phyloP scores from a whole-genome alignment of 2,797 vertebrate species.

The Atherinosoma microstoma region DNA sequence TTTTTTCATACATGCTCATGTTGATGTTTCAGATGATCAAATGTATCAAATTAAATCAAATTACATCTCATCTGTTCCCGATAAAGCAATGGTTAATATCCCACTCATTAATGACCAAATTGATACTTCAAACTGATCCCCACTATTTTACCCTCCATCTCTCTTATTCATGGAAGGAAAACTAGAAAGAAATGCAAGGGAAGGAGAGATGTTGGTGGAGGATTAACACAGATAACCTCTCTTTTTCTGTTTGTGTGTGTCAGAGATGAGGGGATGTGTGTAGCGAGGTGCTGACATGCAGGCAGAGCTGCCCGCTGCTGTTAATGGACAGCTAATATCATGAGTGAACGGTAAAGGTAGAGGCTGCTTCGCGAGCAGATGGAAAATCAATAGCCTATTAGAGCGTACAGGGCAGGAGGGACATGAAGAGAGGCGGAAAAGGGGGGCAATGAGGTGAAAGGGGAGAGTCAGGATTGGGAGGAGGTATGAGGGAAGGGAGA shows the following conservation, averaged over 20 bases:
- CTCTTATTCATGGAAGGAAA: neutral
- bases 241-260: slow-evolving; percentile 23
- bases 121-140: no score
- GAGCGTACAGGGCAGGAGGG: slow-evolving; percentile 84
- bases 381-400: slow-evolving; percentile 98
- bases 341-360: slow-evolving; percentile 91
- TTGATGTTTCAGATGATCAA: no score
- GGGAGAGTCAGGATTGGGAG: slow-evolving; percentile 22
- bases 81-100: no score
- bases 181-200: slow-evolving; percentile 3
- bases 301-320: slow-evolving; percentile 80
- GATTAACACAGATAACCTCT: slow-evolving; percentile 11
- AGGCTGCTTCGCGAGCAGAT: slow-evolving; percentile 87
- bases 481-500: slow-evolving; percentile 9
- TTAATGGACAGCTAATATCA: slow-evolving; percentile 94
- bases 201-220: neutral
- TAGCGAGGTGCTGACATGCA: slow-evolving; percentile 80
- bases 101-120: no score
- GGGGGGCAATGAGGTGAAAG: slow-evolving; percentile 73
- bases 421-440: slow-evolving; percentile 61
- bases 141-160: neutral
- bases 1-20: no score
- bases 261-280: slow-evolving; percentile 37
- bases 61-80: no score
- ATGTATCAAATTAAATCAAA: no score